phyloP scores from a whole-genome alignment of 2,113 vertebrate species.

The Mustela lutreola region DNA sequence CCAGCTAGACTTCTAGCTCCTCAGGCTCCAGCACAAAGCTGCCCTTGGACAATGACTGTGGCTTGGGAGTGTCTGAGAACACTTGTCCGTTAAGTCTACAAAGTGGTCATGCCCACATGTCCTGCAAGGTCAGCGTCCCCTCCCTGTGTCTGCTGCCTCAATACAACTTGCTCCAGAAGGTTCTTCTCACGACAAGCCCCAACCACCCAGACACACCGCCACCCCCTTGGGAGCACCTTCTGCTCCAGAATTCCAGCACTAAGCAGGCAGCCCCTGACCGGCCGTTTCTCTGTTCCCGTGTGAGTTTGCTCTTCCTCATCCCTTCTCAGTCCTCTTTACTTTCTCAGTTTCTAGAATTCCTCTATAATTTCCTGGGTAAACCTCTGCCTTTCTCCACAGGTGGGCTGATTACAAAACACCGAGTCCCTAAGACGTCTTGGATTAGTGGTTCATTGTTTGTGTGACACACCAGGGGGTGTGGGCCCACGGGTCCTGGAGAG shows the following conservation, averaged over 20 bases:
- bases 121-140: background rate
- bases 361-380: background rate
- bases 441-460: background rate
- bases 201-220: background rate
- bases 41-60: background rate
- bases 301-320: background rate
- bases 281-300: background rate
- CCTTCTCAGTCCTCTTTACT: background rate
- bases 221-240: too few relatives aligned
- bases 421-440: background rate
- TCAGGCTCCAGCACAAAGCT: background rate
- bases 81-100: background rate
- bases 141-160: too few relatives aligned
- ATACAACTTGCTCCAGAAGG: background rate
- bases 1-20: background rate
- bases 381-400: background rate
- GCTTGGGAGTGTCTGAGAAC: background rate
- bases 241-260: background rate
- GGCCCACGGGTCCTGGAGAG: background rate
- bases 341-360: background rate
- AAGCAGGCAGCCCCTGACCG: background rate
- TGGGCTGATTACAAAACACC: background rate
- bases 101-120: fast-evolving
- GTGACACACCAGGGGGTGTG: background rate
- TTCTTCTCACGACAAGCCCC: background rate